A percentile compares a stretch with the other conserved stretches of the same genome.
phyloP scores from a whole-genome alignment of 2,797 vertebrate genomes.

The Clarias platycephalus region DNA sequence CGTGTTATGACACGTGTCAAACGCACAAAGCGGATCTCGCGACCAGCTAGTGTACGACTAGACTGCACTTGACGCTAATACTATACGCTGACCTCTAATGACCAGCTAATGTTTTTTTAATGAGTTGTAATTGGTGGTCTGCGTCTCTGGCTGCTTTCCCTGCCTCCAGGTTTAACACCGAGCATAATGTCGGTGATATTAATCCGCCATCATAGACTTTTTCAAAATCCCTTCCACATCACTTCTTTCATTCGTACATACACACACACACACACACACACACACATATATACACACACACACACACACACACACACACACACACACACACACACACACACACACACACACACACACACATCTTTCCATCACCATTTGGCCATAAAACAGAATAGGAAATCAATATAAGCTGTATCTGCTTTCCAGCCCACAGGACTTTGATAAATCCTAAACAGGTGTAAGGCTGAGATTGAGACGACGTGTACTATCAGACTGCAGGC shows the following conservation, averaged over 20 bases:
- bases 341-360: conserved; percentile 15
- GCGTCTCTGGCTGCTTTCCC: conserved; percentile 12
- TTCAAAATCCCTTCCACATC: conserved; percentile 14
- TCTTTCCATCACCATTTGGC: conserved; percentile 51
- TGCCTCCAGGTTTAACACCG: conserved; percentile 24
- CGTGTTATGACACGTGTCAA: conserved; percentile 10
- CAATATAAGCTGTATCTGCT: conserved; percentile 51
- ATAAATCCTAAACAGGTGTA: conserved; percentile 51
- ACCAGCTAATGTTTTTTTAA: conserved; percentile 33
- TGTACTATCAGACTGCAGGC: conserved; percentile 35
- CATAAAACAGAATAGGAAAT: conserved; percentile 56
- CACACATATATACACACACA: background rate
- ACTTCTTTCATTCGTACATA: background rate
- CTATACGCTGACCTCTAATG: conserved; percentile 34
- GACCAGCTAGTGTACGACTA: background rate
- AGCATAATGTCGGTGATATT: background rate
- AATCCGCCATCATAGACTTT: background rate
- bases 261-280: background rate
- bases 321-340: background rate
- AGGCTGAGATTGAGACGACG: conserved; percentile 30
- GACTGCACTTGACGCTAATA: conserved; percentile 17
- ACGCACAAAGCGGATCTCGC: background rate
- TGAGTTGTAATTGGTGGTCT: conserved; percentile 26
- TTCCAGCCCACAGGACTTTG: conserved; percentile 38
- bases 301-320: conserved; percentile 14